Evolutionary conservation across 2,113 vertebrate species (phyloP).

Genomic region (Peucedramus taeniatus): DNA sequence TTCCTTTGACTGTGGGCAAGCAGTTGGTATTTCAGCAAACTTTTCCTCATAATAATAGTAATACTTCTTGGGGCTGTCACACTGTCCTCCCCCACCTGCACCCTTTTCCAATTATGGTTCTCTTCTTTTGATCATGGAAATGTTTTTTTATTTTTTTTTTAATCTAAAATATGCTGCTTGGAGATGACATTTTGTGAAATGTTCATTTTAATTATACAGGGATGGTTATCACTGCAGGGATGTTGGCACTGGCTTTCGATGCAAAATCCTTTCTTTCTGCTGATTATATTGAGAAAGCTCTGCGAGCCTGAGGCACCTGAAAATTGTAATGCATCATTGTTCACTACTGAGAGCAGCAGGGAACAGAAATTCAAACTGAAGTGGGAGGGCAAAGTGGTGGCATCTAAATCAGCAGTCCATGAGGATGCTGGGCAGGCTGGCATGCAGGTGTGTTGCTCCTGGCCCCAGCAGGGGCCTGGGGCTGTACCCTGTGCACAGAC

Average conservation of each 20-base stretch:
- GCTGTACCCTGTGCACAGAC: not conserved
- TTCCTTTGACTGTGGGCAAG: slow-evolving; percentile 20
- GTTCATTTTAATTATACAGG: slow-evolving; percentile 54
- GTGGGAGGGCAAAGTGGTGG: not conserved
- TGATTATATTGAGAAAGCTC: slow-evolving; percentile 59
- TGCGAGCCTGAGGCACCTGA: slow-evolving; percentile 37
- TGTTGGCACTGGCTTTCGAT: slow-evolving; percentile 8
- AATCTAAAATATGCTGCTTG: slow-evolving; percentile 24
- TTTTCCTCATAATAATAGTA: slow-evolving; percentile 6
- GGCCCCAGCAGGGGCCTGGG: not conserved
- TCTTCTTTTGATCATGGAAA: slow-evolving; percentile 23
- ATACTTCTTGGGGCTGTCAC: slow-evolving; percentile 16
- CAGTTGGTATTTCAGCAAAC: slow-evolving; percentile 43
- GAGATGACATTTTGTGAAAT: slow-evolving; percentile 52
- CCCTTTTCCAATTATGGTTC: slow-evolving; percentile 11
- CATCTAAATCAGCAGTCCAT: not conserved
- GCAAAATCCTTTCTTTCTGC: slow-evolving; percentile 54
- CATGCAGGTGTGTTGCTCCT: not conserved
- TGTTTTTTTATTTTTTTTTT: not conserved
- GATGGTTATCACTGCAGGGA: slow-evolving; percentile 53
- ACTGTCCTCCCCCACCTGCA: not conserved
- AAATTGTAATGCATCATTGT: slow-evolving; percentile 49
- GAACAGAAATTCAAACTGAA: slow-evolving; percentile 34
- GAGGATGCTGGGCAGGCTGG: not conserved
- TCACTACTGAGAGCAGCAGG: not conserved